Evolutionary conservation across 2,888 invertebrate genomes (phyloP), one percentile per base, ranked within the genome.

Genomic region (Phoenoteleia sp.): DNA sequence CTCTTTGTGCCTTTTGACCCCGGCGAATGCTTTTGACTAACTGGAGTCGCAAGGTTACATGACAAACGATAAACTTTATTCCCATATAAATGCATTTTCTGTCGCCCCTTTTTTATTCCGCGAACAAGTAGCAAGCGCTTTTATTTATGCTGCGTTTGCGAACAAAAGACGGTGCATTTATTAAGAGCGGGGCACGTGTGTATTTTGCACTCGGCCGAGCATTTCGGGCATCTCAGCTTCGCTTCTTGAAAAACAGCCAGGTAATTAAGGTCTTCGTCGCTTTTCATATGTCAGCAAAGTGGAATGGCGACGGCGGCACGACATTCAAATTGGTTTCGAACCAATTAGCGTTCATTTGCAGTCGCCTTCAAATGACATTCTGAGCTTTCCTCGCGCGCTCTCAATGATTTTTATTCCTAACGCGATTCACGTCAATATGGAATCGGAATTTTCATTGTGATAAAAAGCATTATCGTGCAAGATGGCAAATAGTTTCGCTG

Each of bases 271-370:
- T 42, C 36, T 60, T 45, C 23, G 69, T 49, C 77, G 56, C 52
- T 49, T 77, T 77, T 60, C 77, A 69, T 77, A 36, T 62, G 62
- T 74, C 62, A 52, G 60, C 36, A 58, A n/a, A 42, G 42, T 33
- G 66, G 54, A 60, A 52, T 25, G 49, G 60, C 45, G 25, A 23
- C 23, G 21, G 45, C 49, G 27, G 72, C 36, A 33, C 69, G 77
- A 77, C 52, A 69, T 77, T 77, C 21, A 77, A 77, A 77, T 69
- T 77, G 67, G 67, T 69, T 67, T 60, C 69, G 67, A 77, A 77
- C 69, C 77, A 77, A 77, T 77, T 77, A 77, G 77, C 69, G 77
- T 77, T 77, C 60, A 69, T 69, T 77, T 58, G 58, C 60, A 67
- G 64, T 15, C 56, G 54, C 64, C 54, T 39, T 25, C 33, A 45